Evolutionary conservation across 2,888 invertebrate genomes (phyloP).

Genomic region (Priocnemis perturbator): DNA sequence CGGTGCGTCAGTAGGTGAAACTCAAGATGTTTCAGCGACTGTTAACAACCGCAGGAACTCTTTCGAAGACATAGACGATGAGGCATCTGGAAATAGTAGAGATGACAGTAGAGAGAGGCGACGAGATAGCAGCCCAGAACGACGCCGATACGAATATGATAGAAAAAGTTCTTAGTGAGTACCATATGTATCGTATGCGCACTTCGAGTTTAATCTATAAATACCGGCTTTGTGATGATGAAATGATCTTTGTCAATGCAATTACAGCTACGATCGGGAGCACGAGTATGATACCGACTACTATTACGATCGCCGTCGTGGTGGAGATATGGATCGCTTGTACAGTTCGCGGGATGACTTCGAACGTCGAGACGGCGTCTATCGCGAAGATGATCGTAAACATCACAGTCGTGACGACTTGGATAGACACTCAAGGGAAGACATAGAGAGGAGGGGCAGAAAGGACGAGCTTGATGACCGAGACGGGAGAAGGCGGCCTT

Average conservation of each 20-base stretch:
- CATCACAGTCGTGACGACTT: conserved; percentile 68
- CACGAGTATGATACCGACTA: conserved; percentile 72
- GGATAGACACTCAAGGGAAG: conserved; percentile 66
- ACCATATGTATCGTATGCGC: neutral
- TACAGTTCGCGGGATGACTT: conserved; percentile 70
- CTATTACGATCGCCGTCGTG: conserved; percentile 70
- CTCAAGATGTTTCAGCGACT: conserved; percentile 54
- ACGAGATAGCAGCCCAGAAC: conserved; percentile 67
- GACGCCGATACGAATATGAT: conserved; percentile 65
- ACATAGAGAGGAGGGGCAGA: conserved; percentile 64
- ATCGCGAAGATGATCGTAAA: conserved; percentile 68
- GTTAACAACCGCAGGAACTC: conserved; percentile 68
- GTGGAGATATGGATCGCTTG: conserved; percentile 64
- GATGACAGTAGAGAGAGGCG: conserved; percentile 70
- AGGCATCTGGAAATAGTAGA: conserved; percentile 69
- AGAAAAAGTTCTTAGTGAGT: conserved; percentile 66
- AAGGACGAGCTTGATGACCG: conserved; percentile 68
- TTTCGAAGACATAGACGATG: conserved; percentile 71
- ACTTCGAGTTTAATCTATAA: no score
- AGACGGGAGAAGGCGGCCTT: conserved; percentile 61
- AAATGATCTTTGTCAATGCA: neutral
- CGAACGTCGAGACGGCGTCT: conserved; percentile 67
- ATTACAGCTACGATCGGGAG: conserved; percentile 67
- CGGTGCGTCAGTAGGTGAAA: conserved; percentile 68
- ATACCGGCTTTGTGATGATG: no score